Conservation (phyloP, 2,113 vertebrate genomes). For the Trinectes maculatus region DNA sequence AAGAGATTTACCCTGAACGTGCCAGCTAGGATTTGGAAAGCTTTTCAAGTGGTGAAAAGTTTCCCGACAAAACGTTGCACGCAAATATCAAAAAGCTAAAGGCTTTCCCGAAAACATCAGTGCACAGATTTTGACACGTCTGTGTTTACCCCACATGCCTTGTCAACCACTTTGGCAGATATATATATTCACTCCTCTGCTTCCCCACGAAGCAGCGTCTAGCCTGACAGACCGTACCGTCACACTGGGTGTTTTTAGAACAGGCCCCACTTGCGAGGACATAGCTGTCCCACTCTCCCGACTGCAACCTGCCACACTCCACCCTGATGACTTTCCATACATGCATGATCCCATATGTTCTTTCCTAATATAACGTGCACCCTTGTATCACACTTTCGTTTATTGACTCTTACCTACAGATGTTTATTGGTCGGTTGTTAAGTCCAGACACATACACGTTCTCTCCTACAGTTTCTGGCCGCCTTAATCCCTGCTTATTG, state of each 20-base stretch:
- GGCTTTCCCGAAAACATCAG: slow-evolving; percentile 61
- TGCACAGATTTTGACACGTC: slow-evolving; percentile 64
- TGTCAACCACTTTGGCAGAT: slow-evolving; percentile 73
- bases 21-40: slow-evolving; percentile 76
- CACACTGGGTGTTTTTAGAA: slow-evolving; percentile 42
- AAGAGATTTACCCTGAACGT: slow-evolving; percentile 79
- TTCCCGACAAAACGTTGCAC: slow-evolving; percentile 57
- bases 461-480: slow-evolving; percentile 26
- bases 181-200: slow-evolving; percentile 41
- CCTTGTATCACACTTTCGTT: not conserved
- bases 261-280: slow-evolving; percentile 4
- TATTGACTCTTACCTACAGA: not conserved
- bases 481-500: slow-evolving; percentile 77
- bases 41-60: slow-evolving; percentile 72
- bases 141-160: slow-evolving; percentile 71
- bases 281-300: slow-evolving; percentile 15
- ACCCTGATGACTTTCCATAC: not conserved
- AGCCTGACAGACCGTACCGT: slow-evolving; percentile 41
- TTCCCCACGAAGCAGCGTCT: slow-evolving; percentile 27
- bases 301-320: not conserved
- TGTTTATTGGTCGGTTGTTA: slow-evolving; percentile 20
- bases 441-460: slow-evolving; percentile 25
- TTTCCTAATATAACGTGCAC: not conserved
- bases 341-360: slow-evolving; percentile 4
- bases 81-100: slow-evolving; percentile 69